phyloP scores from a whole-genome alignment of 2,113 vertebrate genomes.

The Steatornis caripensis region DNA sequence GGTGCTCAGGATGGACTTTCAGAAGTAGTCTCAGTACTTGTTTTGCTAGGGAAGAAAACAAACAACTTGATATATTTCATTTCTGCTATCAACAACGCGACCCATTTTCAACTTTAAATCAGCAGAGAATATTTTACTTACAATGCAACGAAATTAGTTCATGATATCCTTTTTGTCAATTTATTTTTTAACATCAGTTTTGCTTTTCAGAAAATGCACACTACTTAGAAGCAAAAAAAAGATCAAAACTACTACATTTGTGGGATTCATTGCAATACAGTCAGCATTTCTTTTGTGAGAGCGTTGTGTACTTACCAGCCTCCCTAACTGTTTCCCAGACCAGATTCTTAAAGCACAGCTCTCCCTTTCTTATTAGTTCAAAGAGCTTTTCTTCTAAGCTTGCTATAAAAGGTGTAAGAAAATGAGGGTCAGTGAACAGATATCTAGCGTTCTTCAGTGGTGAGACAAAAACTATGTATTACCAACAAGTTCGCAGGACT shows the following conservation, averaged over 20 bases:
- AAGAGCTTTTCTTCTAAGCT: conserved; percentile 80
- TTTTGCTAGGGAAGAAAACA: conserved; percentile 72
- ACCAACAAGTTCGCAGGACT: not conserved
- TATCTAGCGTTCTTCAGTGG: not conserved
- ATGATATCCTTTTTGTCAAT: not conserved
- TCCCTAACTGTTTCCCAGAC: conserved; percentile 76
- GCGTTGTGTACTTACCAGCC: conserved; percentile 64
- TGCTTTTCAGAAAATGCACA: not conserved
- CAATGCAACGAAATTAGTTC: not conserved
- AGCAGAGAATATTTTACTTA: not conserved
- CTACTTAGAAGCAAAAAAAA: not conserved
- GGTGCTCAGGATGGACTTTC: conserved; percentile 78
- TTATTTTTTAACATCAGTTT: not conserved
- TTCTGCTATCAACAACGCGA: too few relatives aligned
- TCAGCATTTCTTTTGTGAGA: not conserved
- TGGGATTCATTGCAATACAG: not conserved
- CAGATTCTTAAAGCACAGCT: conserved; percentile 68
- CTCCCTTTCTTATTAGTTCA: conserved; percentile 76
- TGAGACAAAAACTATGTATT: not conserved
- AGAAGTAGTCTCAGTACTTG: conserved; percentile 73
- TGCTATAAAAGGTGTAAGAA: conserved; percentile 73
- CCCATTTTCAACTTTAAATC: not conserved
- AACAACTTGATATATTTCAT: too few relatives aligned
- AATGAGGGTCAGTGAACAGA: not conserved
- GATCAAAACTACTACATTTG: not conserved